A percentile compares a stretch with the other conserved stretches of the same genome.
These are phyloP conservation scores for Ferdinandea cuprea DNA, from an alignment of 2,888 invertebrate species.

Conservation along the genomic window DNA sequence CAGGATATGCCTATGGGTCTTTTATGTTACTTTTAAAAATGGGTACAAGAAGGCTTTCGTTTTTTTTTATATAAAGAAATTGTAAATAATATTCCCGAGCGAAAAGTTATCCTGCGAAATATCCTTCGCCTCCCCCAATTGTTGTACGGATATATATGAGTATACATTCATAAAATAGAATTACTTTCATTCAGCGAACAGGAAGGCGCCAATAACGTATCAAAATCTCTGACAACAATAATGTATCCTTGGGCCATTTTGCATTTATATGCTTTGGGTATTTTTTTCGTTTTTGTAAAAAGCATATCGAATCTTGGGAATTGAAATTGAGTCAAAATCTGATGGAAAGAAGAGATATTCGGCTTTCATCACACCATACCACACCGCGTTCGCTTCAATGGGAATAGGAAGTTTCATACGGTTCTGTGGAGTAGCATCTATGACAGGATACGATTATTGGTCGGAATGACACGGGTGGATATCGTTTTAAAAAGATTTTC, in stretches of 20 bases:
- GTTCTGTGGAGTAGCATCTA: conserved; percentile 69
- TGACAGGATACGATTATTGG: conserved; percentile 74
- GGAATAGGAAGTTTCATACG: conserved; percentile 70
- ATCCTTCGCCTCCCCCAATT: conserved; percentile 50
- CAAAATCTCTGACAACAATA: conserved; percentile 73
- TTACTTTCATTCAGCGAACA: conserved; percentile 71
- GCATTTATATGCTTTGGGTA: conserved; percentile 63
- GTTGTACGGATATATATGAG: conserved; percentile 15
- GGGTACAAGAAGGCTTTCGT: conserved; percentile 15
- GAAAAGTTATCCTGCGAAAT: conserved; percentile 54
- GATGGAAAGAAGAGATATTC: conserved; percentile 25
- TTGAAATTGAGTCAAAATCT: conserved; percentile 75
- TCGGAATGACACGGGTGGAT: conserved; percentile 71
- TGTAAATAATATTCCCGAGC: conserved; percentile 68
- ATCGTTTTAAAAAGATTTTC: conserved; percentile 72
- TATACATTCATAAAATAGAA: conserved; percentile 69
- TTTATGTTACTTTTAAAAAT: conserved; percentile 62
- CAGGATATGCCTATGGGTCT: conserved; percentile 62
- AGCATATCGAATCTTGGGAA: conserved; percentile 74
- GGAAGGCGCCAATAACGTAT: conserved; percentile 75
- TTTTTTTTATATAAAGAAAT: conserved; percentile 42
- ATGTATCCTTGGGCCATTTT: conserved; percentile 75
- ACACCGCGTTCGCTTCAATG: conserved; percentile 40
- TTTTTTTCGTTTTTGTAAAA: conserved; percentile 56
- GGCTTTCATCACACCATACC: conserved; percentile 36